Evolutionary conservation across 1,140 invertebrate species (phyloP).

Genomic region (Reticulitermes speratus): DNA sequence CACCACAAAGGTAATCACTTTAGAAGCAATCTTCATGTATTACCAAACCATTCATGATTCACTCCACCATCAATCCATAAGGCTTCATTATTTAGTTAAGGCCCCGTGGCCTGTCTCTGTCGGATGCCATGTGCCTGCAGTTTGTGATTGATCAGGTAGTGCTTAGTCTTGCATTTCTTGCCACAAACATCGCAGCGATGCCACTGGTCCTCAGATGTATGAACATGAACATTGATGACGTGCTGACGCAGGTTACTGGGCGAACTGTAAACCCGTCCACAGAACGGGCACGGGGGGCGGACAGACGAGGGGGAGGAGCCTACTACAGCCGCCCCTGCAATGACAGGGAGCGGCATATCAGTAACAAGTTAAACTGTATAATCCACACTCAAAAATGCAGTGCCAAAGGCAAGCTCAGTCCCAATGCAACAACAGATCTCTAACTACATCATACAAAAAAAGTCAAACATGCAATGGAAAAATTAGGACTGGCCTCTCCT

Average conservation of each 20-base stretch:
- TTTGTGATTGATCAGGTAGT: constrained; percentile 74
- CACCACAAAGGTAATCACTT: not conserved
- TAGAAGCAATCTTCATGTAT: not conserved
- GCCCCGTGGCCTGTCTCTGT: constrained; percentile 48
- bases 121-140: constrained; percentile 70
- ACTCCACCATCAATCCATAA: not conserved
- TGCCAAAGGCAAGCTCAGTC: not conserved
- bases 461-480: not conserved
- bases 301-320: constrained; percentile 40
- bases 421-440: not conserved
- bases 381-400: not conserved
- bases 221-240: constrained; percentile 69
- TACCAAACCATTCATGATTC: not conserved
- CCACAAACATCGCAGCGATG: constrained; percentile 69
- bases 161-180: constrained; percentile 73
- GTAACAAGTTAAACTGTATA: not conserved
- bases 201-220: constrained; percentile 67
- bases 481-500: not conserved
- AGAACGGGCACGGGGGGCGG: constrained; percentile 64
- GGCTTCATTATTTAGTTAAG: not conserved
- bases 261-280: constrained; percentile 66
- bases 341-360: constrained; percentile 32
- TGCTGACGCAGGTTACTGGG: constrained; percentile 69
- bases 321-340: constrained; percentile 30
- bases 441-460: not conserved